Evolutionary conservation across 1,140 invertebrate genomes (phyloP).

Genomic region (Drosophila mayri): DNA sequence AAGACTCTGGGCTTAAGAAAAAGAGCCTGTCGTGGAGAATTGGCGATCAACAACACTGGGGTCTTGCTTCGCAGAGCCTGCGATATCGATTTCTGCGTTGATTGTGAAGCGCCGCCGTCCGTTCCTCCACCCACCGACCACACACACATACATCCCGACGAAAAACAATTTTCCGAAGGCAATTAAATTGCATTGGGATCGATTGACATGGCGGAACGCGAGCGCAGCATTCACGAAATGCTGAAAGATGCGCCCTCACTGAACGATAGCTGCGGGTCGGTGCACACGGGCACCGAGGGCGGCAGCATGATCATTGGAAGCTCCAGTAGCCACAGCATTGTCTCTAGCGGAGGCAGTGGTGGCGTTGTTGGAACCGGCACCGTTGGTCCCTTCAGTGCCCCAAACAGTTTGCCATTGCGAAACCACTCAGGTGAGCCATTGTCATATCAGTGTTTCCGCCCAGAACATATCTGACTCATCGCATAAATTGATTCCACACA

Average conservation of each 20-base stretch:
- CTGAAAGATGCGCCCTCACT: constrained; percentile 92
- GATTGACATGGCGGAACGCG: constrained; percentile 80
- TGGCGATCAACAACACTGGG: neutral
- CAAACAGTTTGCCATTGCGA: constrained; percentile 84
- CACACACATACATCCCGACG: constrained; percentile 12
- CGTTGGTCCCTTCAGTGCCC: constrained; percentile 53
- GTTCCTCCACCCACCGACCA: neutral
- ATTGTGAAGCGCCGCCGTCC: neutral
- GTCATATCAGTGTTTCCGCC: neutral
- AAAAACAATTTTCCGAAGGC: constrained; percentile 33
- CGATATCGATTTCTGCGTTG: constrained; percentile 23
- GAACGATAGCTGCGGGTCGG: constrained; percentile 91
- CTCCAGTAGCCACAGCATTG: constrained; percentile 62
- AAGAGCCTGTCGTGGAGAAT: neutral
- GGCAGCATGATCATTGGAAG: constrained; percentile 60
- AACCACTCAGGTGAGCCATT: constrained; percentile 84
- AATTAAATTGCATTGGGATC: constrained; percentile 19
- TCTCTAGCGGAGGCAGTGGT: constrained; percentile 11
- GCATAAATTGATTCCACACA: constrained; percentile 2
- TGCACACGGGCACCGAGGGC: constrained; percentile 89
- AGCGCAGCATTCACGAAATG: constrained; percentile 94
- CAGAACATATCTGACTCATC: neutral
- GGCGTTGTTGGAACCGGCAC: neutral
- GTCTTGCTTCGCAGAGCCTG: constrained; percentile 6
- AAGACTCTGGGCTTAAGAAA: neutral